Percentiles rank a stretch among this genome's conserved stretches.
Evolutionary conservation across 2,113 vertebrate species (phyloP).

Genomic region (Progne subis): DNA sequence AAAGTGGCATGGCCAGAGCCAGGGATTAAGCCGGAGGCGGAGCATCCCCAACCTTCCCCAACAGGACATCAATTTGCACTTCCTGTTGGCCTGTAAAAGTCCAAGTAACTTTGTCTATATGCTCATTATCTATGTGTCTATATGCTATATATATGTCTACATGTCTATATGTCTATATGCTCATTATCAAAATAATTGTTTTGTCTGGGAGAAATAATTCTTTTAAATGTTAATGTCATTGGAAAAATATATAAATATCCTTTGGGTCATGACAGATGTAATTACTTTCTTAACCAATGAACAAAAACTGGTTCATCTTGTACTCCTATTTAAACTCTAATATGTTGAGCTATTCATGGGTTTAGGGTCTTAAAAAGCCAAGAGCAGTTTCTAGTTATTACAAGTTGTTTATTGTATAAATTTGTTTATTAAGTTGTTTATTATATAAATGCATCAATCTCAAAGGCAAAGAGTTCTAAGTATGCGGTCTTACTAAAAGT

Average conservation of each 20-base stretch:
- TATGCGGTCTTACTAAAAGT: too few relatives aligned
- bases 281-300: not conserved
- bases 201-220: not conserved
- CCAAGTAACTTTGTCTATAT: not conserved
- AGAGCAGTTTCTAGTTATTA: too few relatives aligned
- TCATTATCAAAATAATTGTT: not conserved
- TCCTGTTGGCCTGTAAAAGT: not conserved
- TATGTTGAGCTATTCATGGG: too few relatives aligned
- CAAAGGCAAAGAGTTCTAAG: too few relatives aligned
- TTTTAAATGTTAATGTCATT: not conserved
- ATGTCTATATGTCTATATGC: not conserved
- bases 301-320: not conserved
- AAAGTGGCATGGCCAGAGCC: fast-evolving
- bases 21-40: fast-evolving
- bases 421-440: too few relatives aligned
- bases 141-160: too few relatives aligned
- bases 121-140: not conserved
- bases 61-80: not conserved
- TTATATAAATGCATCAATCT: too few relatives aligned
- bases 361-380: too few relatives aligned
- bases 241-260: not conserved
- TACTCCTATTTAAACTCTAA: not conserved
- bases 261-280: not conserved
- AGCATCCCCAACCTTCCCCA: not conserved
- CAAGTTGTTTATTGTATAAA: too few relatives aligned